A percentile compares a stretch with the other conserved stretches of the same genome.
These are phyloP conservation scores for Melanotaenia trifasciata DNA, from an alignment of 2,797 vertebrate genomes.

Conservation along the genomic window DNA sequence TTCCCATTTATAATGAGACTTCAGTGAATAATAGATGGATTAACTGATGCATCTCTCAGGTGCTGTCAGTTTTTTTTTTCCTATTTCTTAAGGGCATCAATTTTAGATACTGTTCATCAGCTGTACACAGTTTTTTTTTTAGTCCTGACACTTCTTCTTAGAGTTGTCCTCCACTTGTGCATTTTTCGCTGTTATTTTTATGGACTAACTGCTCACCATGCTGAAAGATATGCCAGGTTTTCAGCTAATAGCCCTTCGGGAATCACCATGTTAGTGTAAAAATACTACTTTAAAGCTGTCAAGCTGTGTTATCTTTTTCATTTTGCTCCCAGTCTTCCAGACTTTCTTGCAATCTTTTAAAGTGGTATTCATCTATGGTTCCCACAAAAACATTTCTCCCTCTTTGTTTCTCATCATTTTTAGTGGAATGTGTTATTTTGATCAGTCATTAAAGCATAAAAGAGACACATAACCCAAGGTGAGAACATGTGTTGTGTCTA, in stretches of 20 bases:
- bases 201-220: background rate
- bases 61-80: background rate
- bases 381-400: background rate
- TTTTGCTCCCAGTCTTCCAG: too few species aligned
- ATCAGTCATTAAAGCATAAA: background rate
- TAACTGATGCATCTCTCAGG: background rate
- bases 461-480: background rate
- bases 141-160: too few species aligned
- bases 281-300: too few species aligned
- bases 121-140: background rate
- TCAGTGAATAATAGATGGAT: background rate
- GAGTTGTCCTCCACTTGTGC: too few species aligned
- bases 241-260: background rate
- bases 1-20: too few species aligned
- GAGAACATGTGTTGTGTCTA: too few species aligned
- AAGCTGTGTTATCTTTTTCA: too few species aligned
- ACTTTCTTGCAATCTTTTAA: too few species aligned
- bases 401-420: background rate
- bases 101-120: background rate
- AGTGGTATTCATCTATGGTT: too few species aligned
- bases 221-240: background rate
- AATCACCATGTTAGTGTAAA: too few species aligned
- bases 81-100: background rate
- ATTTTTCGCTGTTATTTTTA: background rate
- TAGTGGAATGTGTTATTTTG: background rate